Base-by-base conservation (phyloP, 2,797 vertebrate species). In the Anas capensis region DNA sequence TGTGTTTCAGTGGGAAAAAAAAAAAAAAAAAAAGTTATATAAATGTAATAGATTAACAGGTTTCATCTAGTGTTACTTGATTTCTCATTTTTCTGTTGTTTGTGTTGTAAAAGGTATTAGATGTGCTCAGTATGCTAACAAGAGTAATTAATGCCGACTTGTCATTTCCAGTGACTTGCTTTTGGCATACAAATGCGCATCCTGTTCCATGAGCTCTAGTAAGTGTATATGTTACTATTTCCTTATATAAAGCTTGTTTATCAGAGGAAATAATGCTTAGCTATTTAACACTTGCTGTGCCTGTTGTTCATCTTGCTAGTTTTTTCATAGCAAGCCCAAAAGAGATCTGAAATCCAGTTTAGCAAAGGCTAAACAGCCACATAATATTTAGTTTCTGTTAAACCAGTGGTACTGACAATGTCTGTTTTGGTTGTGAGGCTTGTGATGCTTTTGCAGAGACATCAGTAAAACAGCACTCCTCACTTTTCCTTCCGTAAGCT, bases 261-360 rank as follows among this genome's bases (percentile, higher is more conserved):
- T 51, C 0, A 0, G 19, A 82, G 34, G 5, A 66, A 73, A 29
- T 56, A 77, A 44, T 0, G 0, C 34, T 82, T 64, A 75, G n/a
- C 33, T 71, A 54, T 21, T 61, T 53, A 76, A 53, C 34, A 26
- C 29, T 87, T 33, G 24, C 56, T 79, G 14, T 62, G 29, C 20
- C 60, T 92, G 24, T 11, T 82, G 24, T 60, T 73, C 48, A 77
- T 56, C 23, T 92, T 91, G 36, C 23, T 89, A 17, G 3, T 34
- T 85, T 83, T 73, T 73, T 51, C 20, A 75, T 24, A 79, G 9
- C 11, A 85, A 49, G 26, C 49, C 88, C 81, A 65, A 82, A 23
- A 66, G 27, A 66, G 34, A 33, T 46, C 27, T 82, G 57, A 94
- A 93, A 31, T 53, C 36, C 44, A 78, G 23, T 3, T 49, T 42